Conservation (phyloP, 2,113 vertebrate genomes). For the Nansenia antarctica region DNA sequence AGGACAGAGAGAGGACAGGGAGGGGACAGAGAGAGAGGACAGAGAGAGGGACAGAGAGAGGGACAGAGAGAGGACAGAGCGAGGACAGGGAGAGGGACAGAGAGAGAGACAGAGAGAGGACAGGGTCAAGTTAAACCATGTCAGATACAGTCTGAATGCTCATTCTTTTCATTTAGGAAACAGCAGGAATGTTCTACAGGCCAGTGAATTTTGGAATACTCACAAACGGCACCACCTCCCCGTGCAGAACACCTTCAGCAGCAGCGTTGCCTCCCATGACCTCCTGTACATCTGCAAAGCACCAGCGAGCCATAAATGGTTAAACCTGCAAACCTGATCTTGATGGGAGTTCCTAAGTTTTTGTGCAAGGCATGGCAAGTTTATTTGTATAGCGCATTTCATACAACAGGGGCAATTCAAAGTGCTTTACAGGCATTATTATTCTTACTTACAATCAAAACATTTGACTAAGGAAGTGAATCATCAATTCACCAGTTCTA, state of each 20-base stretch:
- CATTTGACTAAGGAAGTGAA: too few species aligned
- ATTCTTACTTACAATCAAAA: too few species aligned
- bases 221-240: conserved; percentile 70
- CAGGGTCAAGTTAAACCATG: neutral
- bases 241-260: conserved; percentile 62
- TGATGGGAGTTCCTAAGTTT: too few species aligned
- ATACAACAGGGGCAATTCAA: too few species aligned
- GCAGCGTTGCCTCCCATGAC: conserved; percentile 64
- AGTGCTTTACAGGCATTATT: too few species aligned
- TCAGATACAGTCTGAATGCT: neutral
- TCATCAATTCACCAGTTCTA: too few species aligned
- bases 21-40: too few species aligned
- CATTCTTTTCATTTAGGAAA: neutral
- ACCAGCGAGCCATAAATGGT: too few species aligned
- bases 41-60: neutral
- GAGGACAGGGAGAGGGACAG: neutral
- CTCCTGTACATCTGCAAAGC: conserved; percentile 80
- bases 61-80: neutral
- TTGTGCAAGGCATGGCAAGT: too few species aligned
- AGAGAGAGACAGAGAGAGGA: neutral
- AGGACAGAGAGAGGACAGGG: neutral
- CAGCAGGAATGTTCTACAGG: neutral
- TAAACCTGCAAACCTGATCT: too few species aligned
- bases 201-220: conserved; percentile 67
- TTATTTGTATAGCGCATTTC: too few species aligned